Conservation (phyloP, 2,113 vertebrate species). For the Corythornis vintsioides region DNA sequence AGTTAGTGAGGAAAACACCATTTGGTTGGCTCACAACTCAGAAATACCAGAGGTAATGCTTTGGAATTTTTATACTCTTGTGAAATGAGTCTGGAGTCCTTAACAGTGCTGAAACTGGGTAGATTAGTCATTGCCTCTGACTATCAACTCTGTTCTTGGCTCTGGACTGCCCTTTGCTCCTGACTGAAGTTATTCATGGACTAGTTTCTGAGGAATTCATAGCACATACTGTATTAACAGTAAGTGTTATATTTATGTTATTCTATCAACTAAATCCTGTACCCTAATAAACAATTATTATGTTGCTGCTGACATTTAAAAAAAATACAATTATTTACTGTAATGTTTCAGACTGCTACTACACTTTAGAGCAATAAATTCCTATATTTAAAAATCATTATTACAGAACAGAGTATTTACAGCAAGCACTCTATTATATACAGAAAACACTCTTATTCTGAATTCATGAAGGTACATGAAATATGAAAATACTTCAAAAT, state of each 20-base stretch:
- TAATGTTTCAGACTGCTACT: neutral
- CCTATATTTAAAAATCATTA: neutral
- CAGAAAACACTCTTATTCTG: neutral
- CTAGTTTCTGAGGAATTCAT: neutral
- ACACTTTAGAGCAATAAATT: neutral
- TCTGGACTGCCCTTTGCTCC: neutral
- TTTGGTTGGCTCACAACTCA: neutral
- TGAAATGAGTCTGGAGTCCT: neutral
- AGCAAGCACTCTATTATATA: neutral
- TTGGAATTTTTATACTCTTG: neutral
- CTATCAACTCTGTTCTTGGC: rapidly evolving
- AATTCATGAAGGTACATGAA: neutral
- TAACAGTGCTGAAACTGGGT: neutral
- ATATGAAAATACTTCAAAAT: neutral
- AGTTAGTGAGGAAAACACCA: neutral
- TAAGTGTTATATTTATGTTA: neutral
- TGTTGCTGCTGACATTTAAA: neutral
- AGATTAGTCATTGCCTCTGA: neutral
- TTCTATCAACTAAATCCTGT: neutral
- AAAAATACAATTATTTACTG: neutral
- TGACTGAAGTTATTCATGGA: neutral
- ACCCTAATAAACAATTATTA: neutral
- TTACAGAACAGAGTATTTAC: neutral
- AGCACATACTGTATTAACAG: neutral
- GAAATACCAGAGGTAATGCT: neutral